Evolutionary conservation across 2,888 invertebrate species (phyloP).

Genomic region (Vanessa cardui): DNA sequence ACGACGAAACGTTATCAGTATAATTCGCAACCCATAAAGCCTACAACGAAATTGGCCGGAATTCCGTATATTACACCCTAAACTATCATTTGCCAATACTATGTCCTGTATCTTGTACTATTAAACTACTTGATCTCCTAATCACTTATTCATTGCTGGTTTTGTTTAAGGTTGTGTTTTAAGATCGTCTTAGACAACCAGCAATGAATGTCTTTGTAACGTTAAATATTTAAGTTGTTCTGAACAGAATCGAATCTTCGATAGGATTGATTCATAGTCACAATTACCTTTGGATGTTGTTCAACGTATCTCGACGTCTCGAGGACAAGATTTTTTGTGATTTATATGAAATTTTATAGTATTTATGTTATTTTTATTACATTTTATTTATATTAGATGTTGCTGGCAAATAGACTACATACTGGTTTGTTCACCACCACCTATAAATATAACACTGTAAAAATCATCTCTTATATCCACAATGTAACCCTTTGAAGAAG

Average conservation of each 20-base stretch:
- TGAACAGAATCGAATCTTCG: slow-evolving; percentile 54
- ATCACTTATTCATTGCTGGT: slow-evolving; percentile 30
- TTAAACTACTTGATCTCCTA: neutral
- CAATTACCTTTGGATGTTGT: slow-evolving; percentile 75
- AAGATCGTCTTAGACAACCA: neutral
- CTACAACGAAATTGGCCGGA: slow-evolving; percentile 55
- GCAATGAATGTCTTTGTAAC: slow-evolving; percentile 20
- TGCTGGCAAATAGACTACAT: neutral
- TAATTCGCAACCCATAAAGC: slow-evolving; percentile 63
- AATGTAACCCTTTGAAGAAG: too few species aligned
- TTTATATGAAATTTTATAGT: neutral
- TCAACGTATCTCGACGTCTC: slow-evolving; percentile 13
- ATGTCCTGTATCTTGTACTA: slow-evolving; percentile 30
- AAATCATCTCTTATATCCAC: too few species aligned
- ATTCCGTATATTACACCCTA: slow-evolving; percentile 63
- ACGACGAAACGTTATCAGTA: slow-evolving; percentile 37
- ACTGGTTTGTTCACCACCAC: too few species aligned
- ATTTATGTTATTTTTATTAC: neutral
- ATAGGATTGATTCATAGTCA: slow-evolving; percentile 79
- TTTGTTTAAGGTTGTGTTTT: neutral
- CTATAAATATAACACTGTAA: too few species aligned
- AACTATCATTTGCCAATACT: slow-evolving; percentile 61
- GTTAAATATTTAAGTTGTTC: neutral
- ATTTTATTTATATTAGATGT: too few species aligned
- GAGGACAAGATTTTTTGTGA: neutral